phyloP scores from a whole-genome alignment of 2,113 vertebrate genomes.

The Tapirus terrestris region DNA sequence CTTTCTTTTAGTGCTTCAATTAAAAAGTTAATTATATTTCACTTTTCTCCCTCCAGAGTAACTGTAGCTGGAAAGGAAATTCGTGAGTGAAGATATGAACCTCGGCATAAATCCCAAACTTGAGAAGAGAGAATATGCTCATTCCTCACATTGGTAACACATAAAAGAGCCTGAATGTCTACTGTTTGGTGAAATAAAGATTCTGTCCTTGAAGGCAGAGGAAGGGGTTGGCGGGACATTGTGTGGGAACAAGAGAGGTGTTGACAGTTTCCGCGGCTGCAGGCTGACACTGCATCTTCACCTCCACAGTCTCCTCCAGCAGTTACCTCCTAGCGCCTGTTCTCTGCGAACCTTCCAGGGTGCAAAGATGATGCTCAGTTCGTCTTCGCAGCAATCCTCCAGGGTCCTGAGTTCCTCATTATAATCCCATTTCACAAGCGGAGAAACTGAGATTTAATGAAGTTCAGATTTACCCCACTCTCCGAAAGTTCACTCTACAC shows the following conservation, averaged over 20 bases:
- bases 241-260: too few relatives aligned
- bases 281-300: background rate
- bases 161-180: background rate
- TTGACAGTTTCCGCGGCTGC: too few relatives aligned
- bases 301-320: background rate
- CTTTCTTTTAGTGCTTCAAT: constrained; percentile 54
- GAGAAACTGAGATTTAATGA: background rate
- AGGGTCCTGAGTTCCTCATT: background rate
- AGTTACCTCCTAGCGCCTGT: background rate
- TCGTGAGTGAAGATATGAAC: background rate
- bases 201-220: background rate
- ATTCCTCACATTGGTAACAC: background rate
- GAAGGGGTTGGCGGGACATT: too few relatives aligned
- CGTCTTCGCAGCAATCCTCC: background rate
- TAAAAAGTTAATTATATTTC: constrained; percentile 65
- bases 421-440: background rate
- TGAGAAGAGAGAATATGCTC: background rate
- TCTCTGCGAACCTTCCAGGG: background rate
- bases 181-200: background rate
- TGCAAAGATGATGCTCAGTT: background rate
- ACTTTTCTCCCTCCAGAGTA: constrained; percentile 1
- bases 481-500: too few relatives aligned
- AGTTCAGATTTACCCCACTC: too few relatives aligned
- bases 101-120: background rate
- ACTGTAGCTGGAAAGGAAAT: background rate